A percentile compares a stretch with the other conserved stretches of the same genome.
phyloP scores from a whole-genome alignment of 1,140 invertebrate species.

The Cardiocondyla obscurior region DNA sequence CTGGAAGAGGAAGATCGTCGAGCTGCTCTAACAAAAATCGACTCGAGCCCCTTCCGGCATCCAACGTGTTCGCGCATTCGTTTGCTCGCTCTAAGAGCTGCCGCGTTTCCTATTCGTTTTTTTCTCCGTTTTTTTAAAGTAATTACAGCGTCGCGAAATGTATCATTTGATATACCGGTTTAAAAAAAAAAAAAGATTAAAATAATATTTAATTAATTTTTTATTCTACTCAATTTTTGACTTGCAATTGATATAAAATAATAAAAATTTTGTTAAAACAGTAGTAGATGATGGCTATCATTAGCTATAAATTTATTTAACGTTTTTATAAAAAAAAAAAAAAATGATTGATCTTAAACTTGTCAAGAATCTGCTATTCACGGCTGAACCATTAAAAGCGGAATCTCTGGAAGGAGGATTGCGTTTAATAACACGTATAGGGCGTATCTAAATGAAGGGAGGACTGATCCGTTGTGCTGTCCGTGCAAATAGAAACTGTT shows the following conservation, averaged over 20 bases:
- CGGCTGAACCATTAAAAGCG: neutral
- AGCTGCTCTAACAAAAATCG: slow-evolving; percentile 55
- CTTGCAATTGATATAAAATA: neutral
- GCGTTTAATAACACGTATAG: slow-evolving; percentile 12
- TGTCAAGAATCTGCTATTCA: neutral
- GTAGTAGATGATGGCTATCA: too few relatives aligned
- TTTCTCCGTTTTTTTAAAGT: neutral
- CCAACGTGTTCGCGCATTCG: slow-evolving; percentile 49
- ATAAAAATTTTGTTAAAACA: neutral
- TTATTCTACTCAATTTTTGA: neutral
- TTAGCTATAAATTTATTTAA: neutral
- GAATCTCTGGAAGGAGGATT: neutral
- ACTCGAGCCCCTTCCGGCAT: slow-evolving; percentile 44
- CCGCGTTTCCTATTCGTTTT: neutral
- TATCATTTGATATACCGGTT: neutral
- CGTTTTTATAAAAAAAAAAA: neutral
- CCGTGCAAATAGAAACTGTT: slow-evolving; percentile 42
- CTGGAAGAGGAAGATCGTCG: slow-evolving; percentile 47
- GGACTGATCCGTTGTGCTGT: neutral
- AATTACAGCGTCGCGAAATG: neutral
- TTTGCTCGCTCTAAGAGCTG: slow-evolving; percentile 18
- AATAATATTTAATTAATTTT: neutral
- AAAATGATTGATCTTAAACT: neutral
- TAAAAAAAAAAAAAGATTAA: neutral
- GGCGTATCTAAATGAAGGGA: slow-evolving; percentile 2